Base-by-base conservation (phyloP, 2,113 vertebrate genomes). In the Urocolius indicus region DNA sequence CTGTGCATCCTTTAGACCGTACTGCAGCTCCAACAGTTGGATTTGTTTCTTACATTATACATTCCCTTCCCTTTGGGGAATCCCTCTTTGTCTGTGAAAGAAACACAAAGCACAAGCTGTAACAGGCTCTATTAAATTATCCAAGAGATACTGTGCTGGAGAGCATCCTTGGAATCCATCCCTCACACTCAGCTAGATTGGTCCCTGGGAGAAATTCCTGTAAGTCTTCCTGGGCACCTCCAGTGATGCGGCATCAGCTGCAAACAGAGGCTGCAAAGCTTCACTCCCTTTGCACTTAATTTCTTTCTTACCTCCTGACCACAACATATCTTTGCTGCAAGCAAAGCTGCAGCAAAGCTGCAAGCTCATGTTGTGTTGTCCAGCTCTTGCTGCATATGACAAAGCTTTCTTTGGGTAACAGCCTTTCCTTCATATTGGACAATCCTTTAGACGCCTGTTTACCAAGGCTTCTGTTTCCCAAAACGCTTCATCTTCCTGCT, bases 91-190 rank as follows among this genome's bases (percentile, higher is more conserved):
- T 87, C 80, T 58, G 45, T 67, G 23, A 63, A 63, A 74, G 68
- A 78, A 85, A 77, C 59, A 89, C 1, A 13, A 88, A 90, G 38
- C 45, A 81, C 77, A 82, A 84, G 22, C 51, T 84, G 22, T 69
- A 88, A 85, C 72, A 87, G 43, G 51, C 65, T 63, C 76, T 84
- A 48, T 93, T 97, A 92, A 92, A 73, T 87, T 89, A 95, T 89
- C 65, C 65, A 90, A 72, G 84, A 90, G 87, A 84, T 36, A 29
- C 45, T 81, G 82, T 61, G 68, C 76, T 93, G 92, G 93, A 93
- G 83, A 93, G 21, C 29, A 59, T 89, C 68, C 68, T 61, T 95
- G 91, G 76, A 90, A 94, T 36, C 81, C 29, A 77, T 78, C 21
- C 30, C 19, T 94, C 73, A 81, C 68, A 75, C 86, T 89, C 75